Percentiles rank a stretch among this genome's conserved stretches.
These are phyloP conservation scores for Leucophenga maculata DNA, from an alignment of 2,888 invertebrate species.

Conservation along the genomic window DNA sequence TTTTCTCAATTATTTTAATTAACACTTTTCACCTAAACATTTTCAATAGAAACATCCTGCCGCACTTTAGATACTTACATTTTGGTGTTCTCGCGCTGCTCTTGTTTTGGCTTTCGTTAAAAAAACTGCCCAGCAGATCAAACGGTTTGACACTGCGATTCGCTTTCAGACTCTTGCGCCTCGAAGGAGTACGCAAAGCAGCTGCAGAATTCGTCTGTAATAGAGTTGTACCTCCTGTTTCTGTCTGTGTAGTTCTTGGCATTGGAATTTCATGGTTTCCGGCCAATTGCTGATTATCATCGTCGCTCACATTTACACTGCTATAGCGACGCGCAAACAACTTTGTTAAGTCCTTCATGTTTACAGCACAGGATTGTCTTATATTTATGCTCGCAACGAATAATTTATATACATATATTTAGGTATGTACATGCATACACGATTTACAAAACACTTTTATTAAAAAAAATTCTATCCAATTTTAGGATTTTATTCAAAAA, in stretches of 20 bases:
- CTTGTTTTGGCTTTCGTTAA: constrained; percentile 70
- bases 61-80: constrained; percentile 69
- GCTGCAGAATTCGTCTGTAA: constrained; percentile 26
- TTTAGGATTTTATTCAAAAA: too few species aligned
- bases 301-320: constrained; percentile 72
- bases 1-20: background rate
- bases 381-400: constrained; percentile 11
- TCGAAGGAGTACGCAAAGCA: constrained; percentile 17
- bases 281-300: constrained; percentile 46
- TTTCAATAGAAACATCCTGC: background rate
- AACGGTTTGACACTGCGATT: constrained; percentile 70
- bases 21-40: background rate
- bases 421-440: constrained; percentile 7
- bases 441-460: background rate
- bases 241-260: constrained; percentile 8
- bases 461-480: too few species aligned
- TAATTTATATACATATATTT: constrained; percentile 24
- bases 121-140: constrained; percentile 73
- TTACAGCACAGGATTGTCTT: constrained; percentile 32
- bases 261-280: background rate
- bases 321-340: constrained; percentile 77
- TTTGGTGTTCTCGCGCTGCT: constrained; percentile 71
- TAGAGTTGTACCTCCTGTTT: constrained; percentile 13
- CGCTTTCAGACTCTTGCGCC: constrained; percentile 69
- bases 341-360: constrained; percentile 78